Evolutionary conservation across 64 coral and sea anemone genomes (phyloP).

Genomic region (Cladopsammia gracilis): DNA sequence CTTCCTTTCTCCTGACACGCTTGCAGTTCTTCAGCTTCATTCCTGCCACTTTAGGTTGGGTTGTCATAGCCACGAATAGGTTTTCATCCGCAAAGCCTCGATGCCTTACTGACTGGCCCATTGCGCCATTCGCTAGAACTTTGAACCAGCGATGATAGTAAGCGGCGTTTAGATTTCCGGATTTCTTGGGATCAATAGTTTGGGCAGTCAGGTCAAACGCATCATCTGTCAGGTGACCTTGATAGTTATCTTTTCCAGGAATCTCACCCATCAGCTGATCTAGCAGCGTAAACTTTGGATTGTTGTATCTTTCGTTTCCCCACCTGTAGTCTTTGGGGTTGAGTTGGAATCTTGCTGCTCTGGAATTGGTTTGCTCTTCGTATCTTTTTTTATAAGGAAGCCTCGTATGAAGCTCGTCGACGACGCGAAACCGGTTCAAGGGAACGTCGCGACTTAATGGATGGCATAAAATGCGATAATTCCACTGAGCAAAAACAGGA

Average conservation of each 20-base stretch:
- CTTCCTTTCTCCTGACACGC: neutral
- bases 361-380: conserved; percentile 47
- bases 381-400: conserved; percentile 23
- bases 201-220: conserved; percentile 66
- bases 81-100: conserved; percentile 79
- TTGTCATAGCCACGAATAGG: conserved; percentile 80
- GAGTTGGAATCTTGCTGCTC: conserved; percentile 79
- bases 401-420: conserved; percentile 63
- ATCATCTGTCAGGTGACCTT: conserved; percentile 52
- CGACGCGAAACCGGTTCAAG: conserved; percentile 66
- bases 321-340: conserved; percentile 63
- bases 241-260: conserved; percentile 83
- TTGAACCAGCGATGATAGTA: conserved; percentile 80
- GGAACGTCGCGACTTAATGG: conserved; percentile 67
- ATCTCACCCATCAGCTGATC: conserved; percentile 77
- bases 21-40: conserved; percentile 60
- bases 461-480: conserved; percentile 84
- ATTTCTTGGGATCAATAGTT: conserved; percentile 50
- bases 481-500: conserved; percentile 81
- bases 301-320: conserved; percentile 23
- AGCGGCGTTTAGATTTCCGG: conserved; percentile 59
- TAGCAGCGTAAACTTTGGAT: conserved; percentile 49
- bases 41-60: conserved; percentile 71
- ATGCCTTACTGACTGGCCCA: conserved; percentile 60
- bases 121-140: conserved; percentile 54